A percentile compares a stretch with the other conserved stretches of the same genome.
phyloP scores from a whole-genome alignment of 2,888 invertebrate species.

The Hirtodrosophila cameraria region DNA sequence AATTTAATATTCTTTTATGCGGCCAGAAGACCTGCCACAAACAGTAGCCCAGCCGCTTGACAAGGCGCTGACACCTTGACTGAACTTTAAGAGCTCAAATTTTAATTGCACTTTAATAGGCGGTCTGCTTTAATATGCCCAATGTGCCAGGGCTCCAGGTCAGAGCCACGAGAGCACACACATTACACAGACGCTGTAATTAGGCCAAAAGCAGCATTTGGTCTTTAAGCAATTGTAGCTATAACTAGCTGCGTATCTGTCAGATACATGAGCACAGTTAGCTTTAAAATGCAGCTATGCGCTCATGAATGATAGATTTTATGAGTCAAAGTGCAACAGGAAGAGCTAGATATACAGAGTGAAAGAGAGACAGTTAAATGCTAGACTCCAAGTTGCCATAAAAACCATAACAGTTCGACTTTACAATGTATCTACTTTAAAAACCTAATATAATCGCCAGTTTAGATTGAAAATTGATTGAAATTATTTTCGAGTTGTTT shows the following conservation, averaged over 20 bases:
- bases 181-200: conserved; percentile 39
- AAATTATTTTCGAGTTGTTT: no score
- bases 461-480: no score
- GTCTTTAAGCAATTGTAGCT: conserved; percentile 32
- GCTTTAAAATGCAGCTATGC: conserved; percentile 27
- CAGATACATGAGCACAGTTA: conserved; percentile 5
- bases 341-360: neutral
- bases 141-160: conserved; percentile 22
- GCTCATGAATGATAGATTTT: conserved; percentile 13
- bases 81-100: conserved; percentile 62
- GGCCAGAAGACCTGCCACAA: conserved; percentile 26
- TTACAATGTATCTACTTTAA: no score
- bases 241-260: conserved; percentile 4
- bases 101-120: conserved; percentile 77
- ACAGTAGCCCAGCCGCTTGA: conserved; percentile 70
- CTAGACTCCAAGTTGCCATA: neutral
- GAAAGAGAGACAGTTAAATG: neutral
- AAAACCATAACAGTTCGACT: no score
- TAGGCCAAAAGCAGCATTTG: conserved; percentile 45
- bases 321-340: neutral
- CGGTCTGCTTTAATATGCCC: conserved; percentile 68
- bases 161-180: conserved; percentile 7
- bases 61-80: conserved; percentile 77
- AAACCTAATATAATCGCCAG: no score
- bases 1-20: conserved; percentile 71